Evolutionary conservation across 2,888 invertebrate species (phyloP).

Genomic region (Cephus nigrinus): DNA sequence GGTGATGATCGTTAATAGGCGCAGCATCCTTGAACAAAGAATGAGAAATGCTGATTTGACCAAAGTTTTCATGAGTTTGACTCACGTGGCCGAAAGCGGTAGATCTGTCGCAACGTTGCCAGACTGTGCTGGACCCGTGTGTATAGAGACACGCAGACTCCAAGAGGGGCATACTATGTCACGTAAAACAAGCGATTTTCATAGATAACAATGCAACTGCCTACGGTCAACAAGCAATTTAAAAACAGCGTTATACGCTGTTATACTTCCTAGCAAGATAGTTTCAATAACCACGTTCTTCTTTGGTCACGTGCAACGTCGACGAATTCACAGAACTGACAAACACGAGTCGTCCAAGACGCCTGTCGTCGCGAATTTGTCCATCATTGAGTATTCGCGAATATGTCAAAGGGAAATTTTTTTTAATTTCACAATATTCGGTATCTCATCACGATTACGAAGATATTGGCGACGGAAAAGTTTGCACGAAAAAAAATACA

Average conservation of each 20-base stretch:
- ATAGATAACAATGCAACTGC: not conserved
- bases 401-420: not conserved
- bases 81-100: not conserved
- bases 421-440: not conserved
- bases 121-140: constrained; percentile 13
- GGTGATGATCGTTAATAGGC: not conserved
- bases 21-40: not conserved
- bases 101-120: constrained; percentile 44
- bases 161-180: not conserved
- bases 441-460: not conserved
- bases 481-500: not conserved
- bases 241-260: not conserved
- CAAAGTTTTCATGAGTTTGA: not conserved
- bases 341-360: not conserved
- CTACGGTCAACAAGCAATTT: not conserved
- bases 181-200: not conserved
- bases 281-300: not conserved
- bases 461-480: not conserved
- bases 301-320: not conserved
- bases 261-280: not conserved
- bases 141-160: not conserved
- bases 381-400: not conserved
- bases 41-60: not conserved
- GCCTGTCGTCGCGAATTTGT: not conserved
- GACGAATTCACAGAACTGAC: not conserved